Percentiles rank a stretch among this genome's conserved stretches.
Evolutionary conservation across 2,113 vertebrate genomes (phyloP).

Genomic region (Hoplias malabaricus): DNA sequence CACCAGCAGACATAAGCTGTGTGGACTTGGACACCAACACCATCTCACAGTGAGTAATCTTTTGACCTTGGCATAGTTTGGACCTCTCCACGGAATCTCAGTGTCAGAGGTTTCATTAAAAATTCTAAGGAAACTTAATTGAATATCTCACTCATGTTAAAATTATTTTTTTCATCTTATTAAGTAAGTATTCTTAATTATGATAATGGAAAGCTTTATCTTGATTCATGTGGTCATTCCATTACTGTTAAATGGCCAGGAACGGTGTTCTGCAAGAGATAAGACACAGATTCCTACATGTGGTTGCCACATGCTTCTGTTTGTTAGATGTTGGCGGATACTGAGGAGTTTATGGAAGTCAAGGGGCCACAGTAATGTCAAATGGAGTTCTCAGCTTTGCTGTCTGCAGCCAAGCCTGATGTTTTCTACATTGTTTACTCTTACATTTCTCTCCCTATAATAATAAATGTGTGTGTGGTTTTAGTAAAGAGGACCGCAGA

Average conservation of each 20-base stretch:
- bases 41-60: constrained; percentile 92
- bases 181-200: constrained; percentile 5
- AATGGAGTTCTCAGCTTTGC: constrained; percentile 36
- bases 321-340: constrained; percentile 12
- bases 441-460: constrained; percentile 52
- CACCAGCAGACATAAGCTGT: constrained; percentile 94
- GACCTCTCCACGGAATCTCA: not conserved
- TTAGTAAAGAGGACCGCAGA: constrained; percentile 92
- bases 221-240: constrained; percentile 26
- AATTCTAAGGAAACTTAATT: not conserved
- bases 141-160: not conserved
- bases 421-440: constrained; percentile 31
- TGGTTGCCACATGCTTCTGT: constrained; percentile 44
- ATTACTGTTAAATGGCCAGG: constrained; percentile 26
- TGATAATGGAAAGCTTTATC: not conserved
- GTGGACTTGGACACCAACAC: constrained; percentile 99
- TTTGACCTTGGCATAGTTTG: constrained; percentile 43
- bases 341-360: constrained; percentile 6
- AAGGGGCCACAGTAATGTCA: constrained; percentile 1
- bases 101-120: constrained; percentile 12
- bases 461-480: constrained; percentile 60
- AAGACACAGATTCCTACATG: constrained; percentile 17
- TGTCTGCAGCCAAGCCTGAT: constrained; percentile 44
- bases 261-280: constrained; percentile 20
- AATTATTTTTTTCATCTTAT: constrained; percentile 7